Percentiles rank a stretch among this genome's conserved stretches.
Conservation (phyloP, 1,140 invertebrate genomes). For the Conopomorpha cramerella region DNA sequence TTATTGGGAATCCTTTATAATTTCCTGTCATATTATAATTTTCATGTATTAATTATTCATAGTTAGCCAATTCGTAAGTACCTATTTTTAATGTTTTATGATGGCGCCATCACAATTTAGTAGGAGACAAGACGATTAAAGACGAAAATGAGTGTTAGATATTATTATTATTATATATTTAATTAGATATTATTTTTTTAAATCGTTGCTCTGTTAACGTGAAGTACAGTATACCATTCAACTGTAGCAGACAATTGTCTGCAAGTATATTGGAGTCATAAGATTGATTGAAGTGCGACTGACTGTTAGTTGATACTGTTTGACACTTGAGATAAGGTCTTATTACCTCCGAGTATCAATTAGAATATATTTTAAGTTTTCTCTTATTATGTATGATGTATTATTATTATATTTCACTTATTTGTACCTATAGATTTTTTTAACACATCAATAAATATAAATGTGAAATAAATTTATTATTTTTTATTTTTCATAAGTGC, state of each 20-base stretch:
- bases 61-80: conserved; percentile 52
- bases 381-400: conserved; percentile 22
- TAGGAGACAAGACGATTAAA: conserved; percentile 21
- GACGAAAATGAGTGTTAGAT: conserved; percentile 26
- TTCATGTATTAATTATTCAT: conserved; percentile 30
- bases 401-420: conserved; percentile 51
- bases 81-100: conserved; percentile 15
- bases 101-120: conserved; percentile 46
- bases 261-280: conserved; percentile 18
- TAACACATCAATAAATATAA: conserved; percentile 60
- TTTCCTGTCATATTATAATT: conserved; percentile 32
- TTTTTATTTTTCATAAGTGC: too few relatives aligned
- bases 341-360: conserved; percentile 61
- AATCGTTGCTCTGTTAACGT: conserved; percentile 36
- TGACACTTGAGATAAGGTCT: conserved; percentile 40
- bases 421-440: conserved; percentile 58
- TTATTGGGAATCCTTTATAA: conserved; percentile 30
- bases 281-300: conserved; percentile 33
- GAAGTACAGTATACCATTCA: too few relatives aligned
- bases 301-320: conserved; percentile 50
- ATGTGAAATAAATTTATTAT: conserved; percentile 36
- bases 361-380: conserved; percentile 47
- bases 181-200: conserved; percentile 29
- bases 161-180: conserved; percentile 31
- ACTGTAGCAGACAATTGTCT: too few relatives aligned